Evolutionary conservation across 1,140 invertebrate species (phyloP), one percentile per base, ranked within the genome.

Genomic region (Drosophila nikananu): DNA sequence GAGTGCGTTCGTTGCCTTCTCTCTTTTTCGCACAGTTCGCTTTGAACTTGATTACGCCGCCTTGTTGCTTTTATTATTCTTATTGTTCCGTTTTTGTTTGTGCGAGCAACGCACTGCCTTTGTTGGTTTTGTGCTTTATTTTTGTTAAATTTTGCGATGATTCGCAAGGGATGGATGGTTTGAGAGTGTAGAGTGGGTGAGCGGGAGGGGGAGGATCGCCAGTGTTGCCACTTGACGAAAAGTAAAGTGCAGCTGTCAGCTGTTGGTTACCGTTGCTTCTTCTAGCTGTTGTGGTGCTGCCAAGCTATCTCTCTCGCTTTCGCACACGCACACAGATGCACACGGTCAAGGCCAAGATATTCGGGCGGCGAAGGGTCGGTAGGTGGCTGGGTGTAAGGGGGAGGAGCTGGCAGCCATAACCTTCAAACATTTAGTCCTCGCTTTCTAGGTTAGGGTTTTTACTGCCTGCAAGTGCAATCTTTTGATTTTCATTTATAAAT

Each of bases 321-420:
- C 35, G 48, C 46, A 42, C 32, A 72, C 62, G 30, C 46, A 76
- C 41, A 77, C 72, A 54, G 54, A 57, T 59, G 65, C 49, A 77
- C 83, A 87, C 84, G 84, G 84, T 90, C 84, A 89, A 89, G 84
- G 84, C 84, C 84, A 89, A 84, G 72, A 62, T 64, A 65, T 60
- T 57, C 21, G 35, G 54, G n/a, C 21, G 21, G 21, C 49, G 46
- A 58, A 46, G 61, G 63, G 55, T 58, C 51, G 55, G 37, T 58
- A 23, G 32, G 23, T 12, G 42, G 30, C 32, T 17, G 15, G 15
- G 15, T 10, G 35, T 25, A 41, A 55, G 65, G 64, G 64, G 48
- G 54, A 67, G 77, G 61, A 32, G 62, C 62, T 67, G 65, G 57
- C 55, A 61, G 77, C 59, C 74, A 77, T 90, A 89, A 89, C 86